Conservation (phyloP, 2,113 vertebrate genomes). For the Tetrax tetrax region DNA sequence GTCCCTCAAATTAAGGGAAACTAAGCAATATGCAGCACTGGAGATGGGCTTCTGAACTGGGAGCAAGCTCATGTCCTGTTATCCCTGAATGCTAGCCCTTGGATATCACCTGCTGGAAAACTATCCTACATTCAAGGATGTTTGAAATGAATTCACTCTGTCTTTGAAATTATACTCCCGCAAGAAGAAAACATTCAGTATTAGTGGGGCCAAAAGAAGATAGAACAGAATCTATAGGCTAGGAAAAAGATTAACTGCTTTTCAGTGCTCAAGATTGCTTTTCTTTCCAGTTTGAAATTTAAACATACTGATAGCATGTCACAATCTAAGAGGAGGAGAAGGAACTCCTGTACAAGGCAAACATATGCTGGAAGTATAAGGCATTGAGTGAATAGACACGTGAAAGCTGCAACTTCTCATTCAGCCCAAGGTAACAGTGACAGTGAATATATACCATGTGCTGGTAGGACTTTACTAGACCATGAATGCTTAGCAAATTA, state of each 20-base stretch:
- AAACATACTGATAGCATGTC: background rate
- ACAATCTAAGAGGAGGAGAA: background rate
- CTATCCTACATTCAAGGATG: background rate
- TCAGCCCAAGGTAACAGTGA: background rate
- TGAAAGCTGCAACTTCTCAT: background rate
- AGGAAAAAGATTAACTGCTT: background rate
- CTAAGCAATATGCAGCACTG: background rate
- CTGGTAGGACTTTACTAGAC: background rate
- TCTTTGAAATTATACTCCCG: background rate
- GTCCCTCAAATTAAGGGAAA: background rate
- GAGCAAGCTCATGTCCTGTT: background rate
- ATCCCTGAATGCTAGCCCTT: background rate
- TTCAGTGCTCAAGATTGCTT: background rate
- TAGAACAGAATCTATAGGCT: background rate
- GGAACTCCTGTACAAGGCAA: background rate
- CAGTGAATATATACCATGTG: background rate
- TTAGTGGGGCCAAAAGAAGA: background rate
- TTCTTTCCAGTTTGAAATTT: background rate
- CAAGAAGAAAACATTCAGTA: background rate
- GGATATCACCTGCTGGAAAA: background rate
- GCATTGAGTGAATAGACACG: fast-evolving
- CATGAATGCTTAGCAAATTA: background rate
- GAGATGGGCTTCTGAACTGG: background rate
- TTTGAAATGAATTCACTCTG: background rate
- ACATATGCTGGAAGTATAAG: background rate